Evolutionary conservation across 2,888 invertebrate genomes (phyloP), one percentile per base, ranked within the genome.

Genomic region (Latrodectus hesperus): DNA sequence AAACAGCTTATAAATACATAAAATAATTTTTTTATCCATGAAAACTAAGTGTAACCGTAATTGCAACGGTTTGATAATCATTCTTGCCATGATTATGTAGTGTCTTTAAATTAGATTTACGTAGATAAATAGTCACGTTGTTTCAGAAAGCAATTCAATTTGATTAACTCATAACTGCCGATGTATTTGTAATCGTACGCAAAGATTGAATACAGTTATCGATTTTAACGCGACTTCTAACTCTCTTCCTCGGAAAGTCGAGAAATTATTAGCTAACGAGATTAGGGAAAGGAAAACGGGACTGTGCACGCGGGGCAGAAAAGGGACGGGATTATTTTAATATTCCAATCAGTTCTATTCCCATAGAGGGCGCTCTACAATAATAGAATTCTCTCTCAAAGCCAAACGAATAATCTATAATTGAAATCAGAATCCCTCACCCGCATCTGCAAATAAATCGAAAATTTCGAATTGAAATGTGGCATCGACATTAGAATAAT

Each of bases 301-400:
- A 60, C 60, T 12, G 4, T n/a, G 11, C 12, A 60, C n/a, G 60
- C 38, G 38, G 38, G 38, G 38, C 38, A 38, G 38, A 38, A 38
- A 38, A 38, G 38, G 38, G 38, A 38, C 38, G 60, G n/a, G n/a
- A 60, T 60, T 60, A 60, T 60, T 60, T 60, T 60, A 60, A 60
- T 60, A 60, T 60, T 60, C 60, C 60, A 60, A 60, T 60, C 60
- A 60, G 60, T 60, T 60, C 60, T 60, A 60, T 60, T 60, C 60
- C 60, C 60, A 60, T 60, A 60, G 60, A 60, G n/a, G n/a, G 60
- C 60, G 60, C 60, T 60, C n/a, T 60, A 60, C 14, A 60, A 60
- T 60, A 60, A 60, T 60, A 60, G 60, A 60, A 60, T 60, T 60
- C 60, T 60, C 12, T 60, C 12, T n/a, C 60, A 12, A 60, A n/a